Evolutionary conservation across 2,113 vertebrate species (phyloP).

Genomic region (Vimba vimba): DNA sequence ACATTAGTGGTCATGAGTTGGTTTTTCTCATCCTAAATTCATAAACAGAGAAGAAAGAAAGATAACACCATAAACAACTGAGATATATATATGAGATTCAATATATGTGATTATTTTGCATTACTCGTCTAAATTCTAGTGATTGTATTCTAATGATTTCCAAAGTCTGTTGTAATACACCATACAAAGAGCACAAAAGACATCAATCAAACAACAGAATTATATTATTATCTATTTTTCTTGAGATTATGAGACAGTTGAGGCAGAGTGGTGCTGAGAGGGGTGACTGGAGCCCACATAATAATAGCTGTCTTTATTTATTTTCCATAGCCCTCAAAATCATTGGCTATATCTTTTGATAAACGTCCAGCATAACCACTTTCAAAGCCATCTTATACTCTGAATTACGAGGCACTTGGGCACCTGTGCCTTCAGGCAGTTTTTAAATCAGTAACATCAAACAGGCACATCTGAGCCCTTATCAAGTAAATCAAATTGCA

Average conservation of each 20-base stretch:
- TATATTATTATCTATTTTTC: conserved; percentile 13
- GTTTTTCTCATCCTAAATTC: conserved; percentile 93
- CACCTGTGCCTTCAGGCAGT: not conserved
- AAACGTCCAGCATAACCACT: conserved; percentile 17
- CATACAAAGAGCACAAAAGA: not conserved
- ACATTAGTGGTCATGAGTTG: conserved; percentile 98
- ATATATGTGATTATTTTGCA: not conserved
- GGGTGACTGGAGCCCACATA: conserved; percentile 44
- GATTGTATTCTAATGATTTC: not conserved
- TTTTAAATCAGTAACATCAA: conserved; percentile 19
- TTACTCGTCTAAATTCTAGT: not conserved
- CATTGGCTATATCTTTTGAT: conserved; percentile 23
- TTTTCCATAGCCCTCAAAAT: conserved; percentile 2
- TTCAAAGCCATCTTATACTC: conserved; percentile 8
- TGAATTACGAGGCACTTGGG: not conserved
- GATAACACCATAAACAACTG: conserved; percentile 17
- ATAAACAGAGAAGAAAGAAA: conserved; percentile 26
- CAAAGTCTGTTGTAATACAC: not conserved
- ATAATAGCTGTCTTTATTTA: conserved; percentile 4
- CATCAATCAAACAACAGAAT: not conserved
- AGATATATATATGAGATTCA: not conserved
- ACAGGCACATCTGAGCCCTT: conserved; percentile 26
- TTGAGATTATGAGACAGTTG: not conserved
- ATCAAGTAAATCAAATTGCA: conserved; percentile 8
- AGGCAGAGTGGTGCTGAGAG: conserved; percentile 19